Evolutionary conservation across 2,797 vertebrate genomes (phyloP).

Genomic region (Neomorphus geoffroyi): DNA sequence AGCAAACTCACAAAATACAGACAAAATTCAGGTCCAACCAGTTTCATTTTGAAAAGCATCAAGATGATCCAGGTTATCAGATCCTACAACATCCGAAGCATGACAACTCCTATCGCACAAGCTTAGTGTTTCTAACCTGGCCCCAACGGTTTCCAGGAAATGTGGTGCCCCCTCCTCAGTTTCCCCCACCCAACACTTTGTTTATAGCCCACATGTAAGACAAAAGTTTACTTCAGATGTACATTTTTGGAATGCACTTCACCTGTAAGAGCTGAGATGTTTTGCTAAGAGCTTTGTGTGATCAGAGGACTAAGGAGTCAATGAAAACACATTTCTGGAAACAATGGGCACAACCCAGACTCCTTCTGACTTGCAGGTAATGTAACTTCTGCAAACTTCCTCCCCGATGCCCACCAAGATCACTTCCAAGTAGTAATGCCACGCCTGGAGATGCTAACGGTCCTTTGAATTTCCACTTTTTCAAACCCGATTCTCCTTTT

Average conservation of each 20-base stretch:
- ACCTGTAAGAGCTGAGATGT: neutral
- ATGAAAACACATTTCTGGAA: neutral
- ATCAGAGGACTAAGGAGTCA: accelerated
- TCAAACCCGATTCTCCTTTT: slow-evolving; percentile 7
- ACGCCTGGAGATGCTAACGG: neutral
- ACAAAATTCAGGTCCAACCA: neutral
- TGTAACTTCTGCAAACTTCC: neutral
- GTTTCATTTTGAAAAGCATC: neutral
- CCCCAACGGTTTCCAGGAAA: neutral
- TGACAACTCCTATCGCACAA: accelerated
- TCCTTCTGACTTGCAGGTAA: neutral
- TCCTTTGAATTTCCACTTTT: neutral
- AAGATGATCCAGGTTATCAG: neutral
- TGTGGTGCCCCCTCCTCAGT: accelerated
- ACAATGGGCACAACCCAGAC: neutral
- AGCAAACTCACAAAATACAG: neutral
- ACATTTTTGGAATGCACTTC: neutral
- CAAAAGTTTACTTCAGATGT: neutral
- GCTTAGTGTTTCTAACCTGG: neutral
- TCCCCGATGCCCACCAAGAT: neutral
- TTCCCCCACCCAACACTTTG: neutral
- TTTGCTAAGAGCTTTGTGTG: neutral
- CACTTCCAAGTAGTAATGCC: neutral
- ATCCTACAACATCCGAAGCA: neutral
- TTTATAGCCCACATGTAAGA: neutral